Evolutionary conservation across 2,113 vertebrate species (phyloP).

Genomic region (Natator depressus): DNA sequence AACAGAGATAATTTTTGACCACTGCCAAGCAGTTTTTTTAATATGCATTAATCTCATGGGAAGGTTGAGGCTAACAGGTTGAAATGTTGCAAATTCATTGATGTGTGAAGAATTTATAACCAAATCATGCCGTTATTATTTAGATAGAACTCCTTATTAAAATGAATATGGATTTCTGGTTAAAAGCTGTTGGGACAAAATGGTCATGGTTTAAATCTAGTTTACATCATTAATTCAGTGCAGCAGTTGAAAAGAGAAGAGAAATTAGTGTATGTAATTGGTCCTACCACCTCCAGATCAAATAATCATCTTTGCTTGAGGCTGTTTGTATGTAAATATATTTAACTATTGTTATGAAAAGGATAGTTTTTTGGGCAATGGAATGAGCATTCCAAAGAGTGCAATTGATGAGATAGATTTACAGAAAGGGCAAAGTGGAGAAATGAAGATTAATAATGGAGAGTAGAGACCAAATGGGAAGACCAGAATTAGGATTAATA

Average conservation of each 20-base stretch:
- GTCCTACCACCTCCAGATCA: background rate
- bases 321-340: background rate
- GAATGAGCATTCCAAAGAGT: background rate
- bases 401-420: background rate
- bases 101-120: background rate
- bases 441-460: background rate
- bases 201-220: fast-evolving
- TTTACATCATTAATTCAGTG: background rate
- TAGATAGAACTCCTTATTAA: background rate
- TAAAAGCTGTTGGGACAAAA: background rate
- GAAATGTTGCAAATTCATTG: background rate
- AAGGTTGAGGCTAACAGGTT: background rate
- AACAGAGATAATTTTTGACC: background rate
- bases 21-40: background rate
- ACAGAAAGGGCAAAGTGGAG: background rate
- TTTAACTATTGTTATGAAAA: background rate
- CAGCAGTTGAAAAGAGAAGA: background rate
- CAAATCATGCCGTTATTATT: background rate
- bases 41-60: background rate
- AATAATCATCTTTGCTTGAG: too few species aligned
- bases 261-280: background rate
- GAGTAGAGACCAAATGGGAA: background rate
- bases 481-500: background rate
- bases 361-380: background rate
- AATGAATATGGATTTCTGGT: background rate